Evolutionary conservation across 1,140 invertebrate species (phyloP).

Genomic region (Zeugodacus cucurbitae): DNA sequence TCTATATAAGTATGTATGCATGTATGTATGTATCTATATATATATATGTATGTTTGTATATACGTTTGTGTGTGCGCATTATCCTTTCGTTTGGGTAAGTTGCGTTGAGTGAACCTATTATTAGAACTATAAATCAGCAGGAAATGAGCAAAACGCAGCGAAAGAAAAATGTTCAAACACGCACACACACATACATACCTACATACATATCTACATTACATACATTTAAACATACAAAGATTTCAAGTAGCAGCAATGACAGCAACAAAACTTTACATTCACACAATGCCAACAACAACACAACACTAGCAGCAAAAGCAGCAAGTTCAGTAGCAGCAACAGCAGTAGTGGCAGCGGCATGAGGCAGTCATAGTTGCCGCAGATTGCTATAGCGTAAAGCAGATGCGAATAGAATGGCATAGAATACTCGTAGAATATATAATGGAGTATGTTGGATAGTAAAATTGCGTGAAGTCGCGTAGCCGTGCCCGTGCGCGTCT

Average conservation of each 20-base stretch:
- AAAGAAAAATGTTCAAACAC: slow-evolving; percentile 23
- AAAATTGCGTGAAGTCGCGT: slow-evolving; percentile 31
- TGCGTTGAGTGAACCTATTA: slow-evolving; percentile 53
- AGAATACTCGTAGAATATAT: background rate
- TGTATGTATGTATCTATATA: background rate
- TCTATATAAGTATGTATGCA: background rate
- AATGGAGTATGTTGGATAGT: slow-evolving; percentile 6
- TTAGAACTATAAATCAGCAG: slow-evolving; percentile 66
- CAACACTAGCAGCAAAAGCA: background rate
- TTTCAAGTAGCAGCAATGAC: slow-evolving; percentile 13
- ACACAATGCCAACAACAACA: background rate
- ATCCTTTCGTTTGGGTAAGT: slow-evolving; percentile 36
- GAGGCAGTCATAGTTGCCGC: background rate
- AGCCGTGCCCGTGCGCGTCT: background rate
- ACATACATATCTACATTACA: background rate
- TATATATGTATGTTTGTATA: background rate
- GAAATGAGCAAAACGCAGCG: slow-evolving; percentile 59
- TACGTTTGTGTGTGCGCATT: background rate
- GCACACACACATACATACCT: background rate
- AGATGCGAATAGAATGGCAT: background rate
- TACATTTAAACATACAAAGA: background rate
- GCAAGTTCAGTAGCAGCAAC: background rate
- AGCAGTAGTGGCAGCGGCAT: background rate
- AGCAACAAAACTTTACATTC: background rate
- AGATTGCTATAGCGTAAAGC: slow-evolving; percentile 24